A percentile compares a stretch with the other conserved stretches of the same genome.
Conservation (phyloP, 2,797 vertebrate species). For the Huso huso region DNA sequence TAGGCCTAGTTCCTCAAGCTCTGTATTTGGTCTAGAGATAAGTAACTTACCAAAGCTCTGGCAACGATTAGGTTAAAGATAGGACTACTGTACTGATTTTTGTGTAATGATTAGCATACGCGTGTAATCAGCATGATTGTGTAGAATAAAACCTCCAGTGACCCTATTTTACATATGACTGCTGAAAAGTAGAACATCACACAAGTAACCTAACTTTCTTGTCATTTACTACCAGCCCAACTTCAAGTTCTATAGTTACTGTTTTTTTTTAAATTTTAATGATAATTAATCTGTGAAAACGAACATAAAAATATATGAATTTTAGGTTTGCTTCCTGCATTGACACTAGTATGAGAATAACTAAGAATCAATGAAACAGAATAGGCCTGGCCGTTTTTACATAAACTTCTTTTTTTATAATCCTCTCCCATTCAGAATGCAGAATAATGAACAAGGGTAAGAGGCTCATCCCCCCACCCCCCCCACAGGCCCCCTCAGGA, state of each 20-base stretch:
- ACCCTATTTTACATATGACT: slow-evolving; percentile 74
- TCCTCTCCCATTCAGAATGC: slow-evolving; percentile 56
- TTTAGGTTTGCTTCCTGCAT: too few species aligned
- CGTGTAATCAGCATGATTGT: slow-evolving; percentile 81
- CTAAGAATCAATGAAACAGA: neutral
- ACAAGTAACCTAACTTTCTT: slow-evolving; percentile 18
- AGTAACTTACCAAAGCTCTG: slow-evolving; percentile 35
- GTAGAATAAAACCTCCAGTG: slow-evolving; percentile 57
- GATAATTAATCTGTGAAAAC: too few species aligned
- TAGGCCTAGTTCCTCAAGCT: too few species aligned
- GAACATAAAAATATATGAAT: too few species aligned
- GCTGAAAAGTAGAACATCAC: slow-evolving; percentile 53
- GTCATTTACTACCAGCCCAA: slow-evolving; percentile 29
- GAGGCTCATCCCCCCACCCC: slow-evolving; percentile 45
- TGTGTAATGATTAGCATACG: slow-evolving; percentile 76
- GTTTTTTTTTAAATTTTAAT: slow-evolving; percentile 22
- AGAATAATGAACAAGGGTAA: slow-evolving; percentile 56
- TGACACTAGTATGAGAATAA: too few species aligned
- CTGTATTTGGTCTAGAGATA: too few species aligned
- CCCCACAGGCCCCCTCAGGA: neutral
- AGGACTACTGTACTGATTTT: slow-evolving; percentile 76
- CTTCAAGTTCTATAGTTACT: slow-evolving; percentile 39
- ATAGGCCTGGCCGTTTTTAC: neutral
- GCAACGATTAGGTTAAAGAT: slow-evolving; percentile 55
- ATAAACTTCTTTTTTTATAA: slow-evolving; percentile 28